Evolutionary conservation across 2,797 vertebrate species (phyloP), one percentile per base, ranked within the genome.

Genomic region (Ambastaia sidthimunki): DNA sequence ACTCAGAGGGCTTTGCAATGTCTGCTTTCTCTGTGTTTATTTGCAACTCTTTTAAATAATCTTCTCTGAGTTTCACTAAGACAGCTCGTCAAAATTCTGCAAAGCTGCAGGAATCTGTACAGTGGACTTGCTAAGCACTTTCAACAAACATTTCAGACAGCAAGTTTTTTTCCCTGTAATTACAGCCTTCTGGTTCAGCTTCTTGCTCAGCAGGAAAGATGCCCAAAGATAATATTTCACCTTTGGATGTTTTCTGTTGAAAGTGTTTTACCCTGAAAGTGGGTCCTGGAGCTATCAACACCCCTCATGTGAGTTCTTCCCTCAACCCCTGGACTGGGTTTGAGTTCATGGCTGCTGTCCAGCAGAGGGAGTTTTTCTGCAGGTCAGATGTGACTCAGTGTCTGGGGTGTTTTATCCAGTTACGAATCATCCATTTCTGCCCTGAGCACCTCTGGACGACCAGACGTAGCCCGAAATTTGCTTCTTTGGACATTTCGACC

Each of bases 351-450:
- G 62, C 63, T 74, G 23, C 21, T 69, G 59, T 75, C 83, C 79
- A 67, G 37, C 37, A 78, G 59, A 83, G 67, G 81, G 63, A 59
- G 86, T 67, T 0, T 34, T 23, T 73, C 44, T 37, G 66, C 48
- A 48, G 37, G 15, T 74, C 3, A 25, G 16, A 31, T 50, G 72
- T 70, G 60, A 74, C 83, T 98, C 94, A 99, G 85, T 97, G 97
- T 62, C 93, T 93, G 0, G 94, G 93, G 0, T 95, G 97, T 85
- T 96, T 97, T 87, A 98, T 95, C 97, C 97, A 98, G 93, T 99
- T 99, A 82, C 98, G 94, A 88, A 99, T 99, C 92, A 96, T 96
- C 98, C 98, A 99, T 89, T 99, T 98, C 88, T 99, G 98, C 74
- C 97, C 97, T 0, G 98, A 99, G 89, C 98, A 99, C 76, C 96